These are phyloP conservation scores for Petromus typicus DNA, from an alignment of 2,113 vertebrate species.

Conservation along the genomic window DNA sequence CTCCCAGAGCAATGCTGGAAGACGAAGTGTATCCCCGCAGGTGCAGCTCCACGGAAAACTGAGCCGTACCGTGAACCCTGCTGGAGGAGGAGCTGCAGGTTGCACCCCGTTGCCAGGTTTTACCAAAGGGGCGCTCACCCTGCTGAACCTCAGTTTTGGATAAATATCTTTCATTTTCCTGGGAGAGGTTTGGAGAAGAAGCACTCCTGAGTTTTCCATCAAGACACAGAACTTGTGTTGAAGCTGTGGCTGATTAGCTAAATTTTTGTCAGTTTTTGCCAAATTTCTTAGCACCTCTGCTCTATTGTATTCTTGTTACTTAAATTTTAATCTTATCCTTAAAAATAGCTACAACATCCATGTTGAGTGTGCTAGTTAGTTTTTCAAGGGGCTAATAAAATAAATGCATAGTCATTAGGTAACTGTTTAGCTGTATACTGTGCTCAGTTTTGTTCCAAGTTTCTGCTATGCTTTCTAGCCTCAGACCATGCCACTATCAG, in stretches of 20 bases:
- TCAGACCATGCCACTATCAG: not conserved
- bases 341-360: not conserved
- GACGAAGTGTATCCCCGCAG: not conserved
- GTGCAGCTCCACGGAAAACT: not conserved
- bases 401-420: not conserved
- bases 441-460: not conserved
- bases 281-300: not conserved
- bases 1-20: not conserved
- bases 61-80: not conserved
- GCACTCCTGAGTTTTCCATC: not conserved
- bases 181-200: not conserved
- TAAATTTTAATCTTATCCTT: not conserved
- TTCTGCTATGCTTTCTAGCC: not conserved
- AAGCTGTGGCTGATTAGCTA: not conserved
- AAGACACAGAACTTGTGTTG: not conserved
- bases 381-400: not conserved
- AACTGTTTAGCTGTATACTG: not conserved
- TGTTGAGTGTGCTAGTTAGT: not conserved
- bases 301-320: not conserved
- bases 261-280: not conserved
- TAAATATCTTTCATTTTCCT: not conserved
- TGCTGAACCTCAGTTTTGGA: not conserved
- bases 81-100: not conserved
- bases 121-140: not conserved
- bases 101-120: not conserved